These are phyloP conservation scores for Helicoverpa assulta DNA, from an alignment of 2,888 invertebrate genomes.

Conservation along the genomic window DNA sequence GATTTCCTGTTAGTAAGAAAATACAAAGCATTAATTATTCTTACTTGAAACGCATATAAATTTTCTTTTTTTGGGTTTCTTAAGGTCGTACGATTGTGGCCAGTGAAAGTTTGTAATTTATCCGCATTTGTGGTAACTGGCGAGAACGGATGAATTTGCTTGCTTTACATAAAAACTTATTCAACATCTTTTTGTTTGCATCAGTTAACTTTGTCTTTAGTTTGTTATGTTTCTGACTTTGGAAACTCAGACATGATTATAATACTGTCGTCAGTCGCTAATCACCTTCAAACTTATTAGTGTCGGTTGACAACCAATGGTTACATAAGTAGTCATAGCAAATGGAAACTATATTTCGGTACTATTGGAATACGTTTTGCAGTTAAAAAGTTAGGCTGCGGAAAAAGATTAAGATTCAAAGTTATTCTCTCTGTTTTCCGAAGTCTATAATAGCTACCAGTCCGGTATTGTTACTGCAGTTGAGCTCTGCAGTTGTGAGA, in stretches of 20 bases:
- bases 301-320: constrained; percentile 14
- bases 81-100: background rate
- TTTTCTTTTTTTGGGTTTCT: constrained; percentile 23
- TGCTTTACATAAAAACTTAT: background rate
- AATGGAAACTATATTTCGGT: constrained; percentile 8
- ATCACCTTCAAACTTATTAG: constrained; percentile 23
- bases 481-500: too few species aligned
- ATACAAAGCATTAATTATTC: constrained; percentile 14
- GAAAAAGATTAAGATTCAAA: background rate
- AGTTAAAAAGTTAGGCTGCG: background rate
- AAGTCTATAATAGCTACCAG: too few species aligned
- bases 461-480: too few species aligned
- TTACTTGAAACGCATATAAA: background rate
- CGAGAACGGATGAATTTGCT: background rate
- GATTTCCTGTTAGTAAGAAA: constrained; percentile 30
- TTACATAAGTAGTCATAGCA: constrained; percentile 10
- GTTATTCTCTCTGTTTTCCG: background rate
- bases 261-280: constrained; percentile 16
- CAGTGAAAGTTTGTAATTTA: constrained; percentile 16
- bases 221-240: background rate
- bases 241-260: constrained; percentile 20
- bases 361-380: background rate
- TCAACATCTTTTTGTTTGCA: background rate
- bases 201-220: background rate
- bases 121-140: constrained; percentile 16